phyloP scores from a whole-genome alignment of 2,797 vertebrate genomes.

The Lacerta agilis region DNA sequence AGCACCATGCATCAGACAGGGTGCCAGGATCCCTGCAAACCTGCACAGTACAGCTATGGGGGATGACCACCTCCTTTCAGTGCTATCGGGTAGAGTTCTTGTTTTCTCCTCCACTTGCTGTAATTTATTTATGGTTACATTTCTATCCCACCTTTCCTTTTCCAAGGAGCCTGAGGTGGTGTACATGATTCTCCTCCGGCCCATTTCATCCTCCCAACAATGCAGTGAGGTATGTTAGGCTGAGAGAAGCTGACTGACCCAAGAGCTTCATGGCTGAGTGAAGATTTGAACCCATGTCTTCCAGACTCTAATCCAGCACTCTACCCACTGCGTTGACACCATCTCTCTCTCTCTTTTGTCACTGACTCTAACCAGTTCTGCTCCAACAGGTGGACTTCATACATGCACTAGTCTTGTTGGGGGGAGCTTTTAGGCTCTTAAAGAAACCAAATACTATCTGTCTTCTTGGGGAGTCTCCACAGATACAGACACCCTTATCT shows the following conservation, averaged over 20 bases:
- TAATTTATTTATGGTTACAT: neutral
- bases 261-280: too few species aligned
- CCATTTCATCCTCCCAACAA: too few species aligned
- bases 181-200: too few species aligned
- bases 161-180: neutral
- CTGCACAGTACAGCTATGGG: neutral
- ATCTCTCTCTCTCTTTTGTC: too few species aligned
- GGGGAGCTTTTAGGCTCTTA: neutral
- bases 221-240: too few species aligned
- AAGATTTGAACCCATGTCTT: too few species aligned
- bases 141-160: neutral
- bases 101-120: neutral
- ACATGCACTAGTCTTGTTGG: neutral
- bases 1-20: neutral
- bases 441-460: neutral
- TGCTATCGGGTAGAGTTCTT: neutral
- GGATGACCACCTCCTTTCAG: neutral
- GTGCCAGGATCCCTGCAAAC: neutral
- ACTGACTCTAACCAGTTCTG: too few species aligned
- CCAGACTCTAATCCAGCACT: too few species aligned
- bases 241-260: too few species aligned
- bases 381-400: too few species aligned
- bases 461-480: neutral
- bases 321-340: too few species aligned
- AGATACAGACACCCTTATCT: neutral